Percentiles rank a stretch among this genome's conserved stretches.
These are phyloP conservation scores for Rhincodon typus DNA, from an alignment of 2,797 vertebrate genomes.

Conservation along the genomic window DNA sequence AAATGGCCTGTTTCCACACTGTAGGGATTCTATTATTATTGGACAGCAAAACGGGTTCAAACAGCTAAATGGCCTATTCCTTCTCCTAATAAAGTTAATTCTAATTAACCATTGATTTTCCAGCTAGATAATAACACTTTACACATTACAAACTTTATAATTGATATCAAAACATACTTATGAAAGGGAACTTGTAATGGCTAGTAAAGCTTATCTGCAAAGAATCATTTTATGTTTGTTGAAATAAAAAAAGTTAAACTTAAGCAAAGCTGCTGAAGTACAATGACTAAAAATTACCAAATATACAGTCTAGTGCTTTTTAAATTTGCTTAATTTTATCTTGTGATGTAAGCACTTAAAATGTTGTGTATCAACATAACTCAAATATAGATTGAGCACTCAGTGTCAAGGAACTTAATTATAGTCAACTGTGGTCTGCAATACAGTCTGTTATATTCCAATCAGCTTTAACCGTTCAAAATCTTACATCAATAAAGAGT, in stretches of 20 bases:
- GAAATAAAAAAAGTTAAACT: background rate
- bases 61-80: too few species aligned
- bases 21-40: background rate
- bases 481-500: slow-evolving; percentile 22
- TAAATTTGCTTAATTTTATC: background rate
- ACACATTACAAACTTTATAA: background rate
- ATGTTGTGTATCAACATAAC: background rate
- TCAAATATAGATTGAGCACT: background rate
- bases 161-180: background rate
- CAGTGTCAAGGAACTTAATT: background rate
- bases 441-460: background rate
- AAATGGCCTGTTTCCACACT: too few species aligned
- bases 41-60: background rate
- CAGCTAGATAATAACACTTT: background rate
- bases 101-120: background rate
- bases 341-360: background rate
- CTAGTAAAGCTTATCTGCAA: background rate
- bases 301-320: too few species aligned
- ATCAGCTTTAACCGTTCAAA: background rate
- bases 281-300: background rate
- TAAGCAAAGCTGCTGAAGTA: background rate
- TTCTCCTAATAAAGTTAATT: background rate
- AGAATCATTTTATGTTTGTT: background rate
- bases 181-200: background rate
- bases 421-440: background rate